Evolutionary conservation across 1,140 invertebrate species (phyloP).

Genomic region (Cyclina sinensis): DNA sequence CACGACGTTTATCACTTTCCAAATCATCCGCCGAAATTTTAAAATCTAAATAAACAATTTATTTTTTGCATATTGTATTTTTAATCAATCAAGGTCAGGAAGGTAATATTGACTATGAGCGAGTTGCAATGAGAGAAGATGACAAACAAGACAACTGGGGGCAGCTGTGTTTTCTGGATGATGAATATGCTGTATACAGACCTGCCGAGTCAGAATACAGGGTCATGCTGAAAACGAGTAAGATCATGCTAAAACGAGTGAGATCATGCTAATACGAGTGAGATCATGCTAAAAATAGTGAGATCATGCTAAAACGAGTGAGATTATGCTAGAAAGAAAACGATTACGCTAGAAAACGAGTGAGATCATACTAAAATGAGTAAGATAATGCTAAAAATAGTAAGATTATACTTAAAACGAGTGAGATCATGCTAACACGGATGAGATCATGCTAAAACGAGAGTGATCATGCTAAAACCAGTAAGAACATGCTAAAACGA

Average conservation of each 20-base stretch:
- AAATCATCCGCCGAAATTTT: background rate
- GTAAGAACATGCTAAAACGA: constrained; percentile 1
- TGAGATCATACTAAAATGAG: background rate
- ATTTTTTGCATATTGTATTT: background rate
- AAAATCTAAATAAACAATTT: background rate
- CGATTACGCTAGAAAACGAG: no score
- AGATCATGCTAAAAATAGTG: no score
- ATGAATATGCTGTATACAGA: background rate
- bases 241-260: background rate
- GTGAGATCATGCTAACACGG: no score
- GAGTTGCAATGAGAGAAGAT: background rate
- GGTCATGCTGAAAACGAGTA: constrained; percentile 6
- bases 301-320: no score
- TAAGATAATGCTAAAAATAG: no score
- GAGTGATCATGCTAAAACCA: no score
- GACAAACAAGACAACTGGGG: background rate
- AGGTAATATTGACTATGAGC: background rate
- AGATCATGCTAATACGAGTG: no score
- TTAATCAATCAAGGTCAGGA: background rate
- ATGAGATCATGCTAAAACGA: no score
- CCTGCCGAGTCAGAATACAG: constrained; percentile 22
- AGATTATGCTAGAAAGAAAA: no score
- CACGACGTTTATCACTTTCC: no score
- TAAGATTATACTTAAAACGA: no score
- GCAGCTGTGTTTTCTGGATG: background rate